These are phyloP conservation scores for Acanthopleura granulata DNA, from an alignment of 2,888 invertebrate genomes.

Conservation along the genomic window DNA sequence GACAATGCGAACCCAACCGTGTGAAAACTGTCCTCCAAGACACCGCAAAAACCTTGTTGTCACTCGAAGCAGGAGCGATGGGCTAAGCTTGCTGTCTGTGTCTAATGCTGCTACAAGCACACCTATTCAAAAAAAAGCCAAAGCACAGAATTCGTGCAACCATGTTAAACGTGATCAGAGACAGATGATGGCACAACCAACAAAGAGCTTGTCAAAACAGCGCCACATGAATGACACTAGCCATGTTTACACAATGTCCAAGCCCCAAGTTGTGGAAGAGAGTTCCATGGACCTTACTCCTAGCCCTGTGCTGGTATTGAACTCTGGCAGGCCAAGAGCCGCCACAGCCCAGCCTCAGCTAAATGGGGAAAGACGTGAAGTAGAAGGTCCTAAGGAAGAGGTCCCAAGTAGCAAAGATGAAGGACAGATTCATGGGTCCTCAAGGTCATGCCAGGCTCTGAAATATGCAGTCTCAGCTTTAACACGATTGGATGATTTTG, in stretches of 20 bases:
- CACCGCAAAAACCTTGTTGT: not conserved
- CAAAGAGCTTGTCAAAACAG: too few species aligned
- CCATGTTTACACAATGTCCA: not conserved
- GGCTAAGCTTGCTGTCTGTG: not conserved
- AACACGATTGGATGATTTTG: conserved; percentile 93
- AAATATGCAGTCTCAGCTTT: conserved; percentile 92
- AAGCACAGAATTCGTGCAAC: too few species aligned
- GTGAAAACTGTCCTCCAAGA: conserved; percentile 9
- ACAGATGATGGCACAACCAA: too few species aligned
- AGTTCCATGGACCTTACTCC: not conserved
- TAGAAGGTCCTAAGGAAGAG: not conserved
- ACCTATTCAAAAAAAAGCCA: not conserved
- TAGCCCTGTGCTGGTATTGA: conserved; percentile 1
- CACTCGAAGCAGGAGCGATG: conserved; percentile 11
- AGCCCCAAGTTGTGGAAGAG: not conserved
- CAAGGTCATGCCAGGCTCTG: conserved; percentile 85
- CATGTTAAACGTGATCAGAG: too few species aligned
- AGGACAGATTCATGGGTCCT: conserved; percentile 7
- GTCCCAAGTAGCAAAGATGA: not conserved
- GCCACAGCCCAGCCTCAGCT: conserved; percentile 16
- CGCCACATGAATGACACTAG: too few species aligned
- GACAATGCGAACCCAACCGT: conserved; percentile 8
- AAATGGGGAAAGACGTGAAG: not conserved
- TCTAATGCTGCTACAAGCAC: not conserved
- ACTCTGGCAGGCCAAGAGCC: conserved; percentile 1